phyloP scores from a whole-genome alignment of 1,140 invertebrate species.

The Drosophila burlai region DNA sequence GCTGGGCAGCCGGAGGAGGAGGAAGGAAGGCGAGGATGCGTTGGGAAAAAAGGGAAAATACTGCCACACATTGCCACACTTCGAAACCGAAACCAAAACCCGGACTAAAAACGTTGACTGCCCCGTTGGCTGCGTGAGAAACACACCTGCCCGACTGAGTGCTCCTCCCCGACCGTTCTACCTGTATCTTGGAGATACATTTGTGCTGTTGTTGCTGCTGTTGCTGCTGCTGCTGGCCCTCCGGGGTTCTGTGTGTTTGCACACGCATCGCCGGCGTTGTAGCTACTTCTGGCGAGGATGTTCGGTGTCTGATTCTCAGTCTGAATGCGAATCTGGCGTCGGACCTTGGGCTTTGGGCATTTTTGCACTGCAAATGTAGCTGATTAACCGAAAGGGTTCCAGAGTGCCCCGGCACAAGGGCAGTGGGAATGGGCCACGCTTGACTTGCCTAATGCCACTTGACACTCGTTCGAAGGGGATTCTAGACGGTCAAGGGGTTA shows the following conservation, averaged over 20 bases:
- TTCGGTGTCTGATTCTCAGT: constrained; percentile 22
- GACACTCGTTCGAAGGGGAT: constrained; percentile 41
- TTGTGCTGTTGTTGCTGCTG: constrained; percentile 30
- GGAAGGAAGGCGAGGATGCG: not conserved
- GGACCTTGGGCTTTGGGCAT: constrained; percentile 44
- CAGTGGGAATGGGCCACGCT: constrained; percentile 22
- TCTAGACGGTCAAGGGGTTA: not conserved
- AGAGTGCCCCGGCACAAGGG: constrained; percentile 11
- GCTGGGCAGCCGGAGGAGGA: constrained; percentile 51
- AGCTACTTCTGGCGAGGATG: constrained; percentile 26
- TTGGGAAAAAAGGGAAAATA: constrained; percentile 38
- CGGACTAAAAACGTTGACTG: constrained; percentile 36
- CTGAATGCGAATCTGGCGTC: constrained; percentile 21
- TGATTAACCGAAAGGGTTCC: constrained; percentile 48
- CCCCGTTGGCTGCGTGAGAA: constrained; percentile 75
- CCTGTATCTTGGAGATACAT: constrained; percentile 69
- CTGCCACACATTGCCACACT: constrained; percentile 73
- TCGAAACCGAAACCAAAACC: constrained; percentile 63
- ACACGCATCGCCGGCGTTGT: constrained; percentile 64
- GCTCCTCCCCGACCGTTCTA: constrained; percentile 13
- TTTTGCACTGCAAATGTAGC: constrained; percentile 32
- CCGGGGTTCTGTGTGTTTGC: constrained; percentile 51
- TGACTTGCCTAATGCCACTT: constrained; percentile 66
- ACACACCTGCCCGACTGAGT: constrained; percentile 70
- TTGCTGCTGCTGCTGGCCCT: constrained; percentile 25